Conservation (phyloP, 2,888 invertebrate species). For the Yponomeuta cagnagella region DNA sequence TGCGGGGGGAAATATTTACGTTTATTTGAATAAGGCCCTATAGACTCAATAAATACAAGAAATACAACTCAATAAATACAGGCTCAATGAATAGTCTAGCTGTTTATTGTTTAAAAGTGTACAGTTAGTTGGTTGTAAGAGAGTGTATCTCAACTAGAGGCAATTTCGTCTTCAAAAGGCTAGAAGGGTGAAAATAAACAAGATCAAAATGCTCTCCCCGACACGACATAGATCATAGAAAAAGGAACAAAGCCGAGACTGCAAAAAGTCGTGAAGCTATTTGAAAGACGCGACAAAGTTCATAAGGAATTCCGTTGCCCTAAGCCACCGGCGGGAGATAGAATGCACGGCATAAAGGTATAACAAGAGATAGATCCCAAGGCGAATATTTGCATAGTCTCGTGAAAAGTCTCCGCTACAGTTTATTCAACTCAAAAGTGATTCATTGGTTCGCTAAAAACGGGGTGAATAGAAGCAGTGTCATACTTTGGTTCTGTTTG, state of each 20-base stretch:
- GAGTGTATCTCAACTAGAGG: neutral
- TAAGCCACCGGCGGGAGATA: constrained; percentile 5
- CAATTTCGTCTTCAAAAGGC: neutral
- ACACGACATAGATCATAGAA: neutral
- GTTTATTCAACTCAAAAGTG: neutral
- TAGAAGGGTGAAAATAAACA: neutral
- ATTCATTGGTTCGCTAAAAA: neutral
- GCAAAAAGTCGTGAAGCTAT: constrained; percentile 11
- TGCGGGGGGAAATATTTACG: neutral
- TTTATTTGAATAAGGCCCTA: neutral
- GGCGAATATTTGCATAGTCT: constrained; percentile 1
- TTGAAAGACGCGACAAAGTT: constrained; percentile 7
- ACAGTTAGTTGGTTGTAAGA: neutral
- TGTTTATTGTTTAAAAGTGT: neutral
- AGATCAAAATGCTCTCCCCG: neutral
- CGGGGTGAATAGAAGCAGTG: neutral
- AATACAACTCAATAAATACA: too few species aligned
- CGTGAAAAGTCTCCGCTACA: neutral
- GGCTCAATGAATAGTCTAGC: neutral
- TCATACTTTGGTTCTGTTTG: neutral
- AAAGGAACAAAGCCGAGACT: constrained; percentile 13
- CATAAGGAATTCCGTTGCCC: constrained; percentile 8
- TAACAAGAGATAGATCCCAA: neutral
- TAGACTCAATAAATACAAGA: neutral
- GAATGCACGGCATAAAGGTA: constrained; percentile 8